phyloP scores from a whole-genome alignment of 1,140 invertebrate species.

The Pomacea maculata region DNA sequence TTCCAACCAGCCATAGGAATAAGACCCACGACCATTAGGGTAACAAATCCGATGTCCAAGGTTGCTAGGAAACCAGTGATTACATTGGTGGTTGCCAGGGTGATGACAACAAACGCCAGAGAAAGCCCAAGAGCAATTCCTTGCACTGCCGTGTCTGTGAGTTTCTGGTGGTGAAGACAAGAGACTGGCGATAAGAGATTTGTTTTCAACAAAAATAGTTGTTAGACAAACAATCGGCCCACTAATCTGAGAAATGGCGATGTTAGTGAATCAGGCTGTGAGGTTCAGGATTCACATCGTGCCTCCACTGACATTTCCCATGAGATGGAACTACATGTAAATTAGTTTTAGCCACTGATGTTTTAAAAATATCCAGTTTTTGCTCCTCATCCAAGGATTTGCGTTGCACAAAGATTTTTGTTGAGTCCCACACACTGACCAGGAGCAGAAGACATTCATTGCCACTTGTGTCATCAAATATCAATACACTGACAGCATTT shows the following conservation, averaged over 20 bases:
- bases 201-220: constrained; percentile 23
- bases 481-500: too few relatives aligned
- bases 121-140: constrained; percentile 44
- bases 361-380: too few relatives aligned
- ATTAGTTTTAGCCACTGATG: too few relatives aligned
- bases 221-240: background rate
- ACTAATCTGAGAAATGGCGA: background rate
- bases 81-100: constrained; percentile 49
- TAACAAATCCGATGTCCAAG: constrained; percentile 43
- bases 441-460: too few relatives aligned
- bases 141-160: constrained; percentile 36
- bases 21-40: constrained; percentile 39
- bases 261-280: too few relatives aligned
- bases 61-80: constrained; percentile 51
- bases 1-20: constrained; percentile 53
- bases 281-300: too few relatives aligned
- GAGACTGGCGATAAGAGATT: constrained; percentile 45
- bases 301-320: too few relatives aligned
- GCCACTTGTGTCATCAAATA: too few relatives aligned
- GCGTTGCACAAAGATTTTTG: too few relatives aligned
- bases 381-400: too few relatives aligned
- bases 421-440: too few relatives aligned
- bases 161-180: constrained; percentile 41
- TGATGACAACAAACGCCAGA: constrained; percentile 46
- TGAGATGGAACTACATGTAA: too few relatives aligned